Base-by-base conservation (phyloP, 2,113 vertebrate species). In the Ammodytes dubius region DNA sequence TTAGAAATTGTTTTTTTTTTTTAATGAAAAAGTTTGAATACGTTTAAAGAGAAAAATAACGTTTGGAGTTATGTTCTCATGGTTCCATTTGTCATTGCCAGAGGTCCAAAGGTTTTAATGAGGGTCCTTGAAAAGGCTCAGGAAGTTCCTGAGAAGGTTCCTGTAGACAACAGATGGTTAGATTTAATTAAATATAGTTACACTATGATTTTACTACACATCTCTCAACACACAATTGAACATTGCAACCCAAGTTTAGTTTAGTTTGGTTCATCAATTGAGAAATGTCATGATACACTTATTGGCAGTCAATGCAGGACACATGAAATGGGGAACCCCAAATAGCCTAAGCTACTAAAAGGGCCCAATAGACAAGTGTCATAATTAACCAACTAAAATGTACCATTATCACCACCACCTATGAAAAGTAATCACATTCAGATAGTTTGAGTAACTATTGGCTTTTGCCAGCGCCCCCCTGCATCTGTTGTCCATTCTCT, bases 401-500 rank as follows among this genome's bases (percentile, higher is more conserved):
- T 49, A 37, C 4, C 3, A 17, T 11, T 27, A 46, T 27, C 4
- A 17, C 4, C 64, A 53, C 56, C 12, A 42, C 43, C 43, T 39
- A 7, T 61, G 17, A 61, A 5, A 61, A 53, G 1, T 27, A 37
- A 59, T 47, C 40, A 60, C 68, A 54, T 40, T 74, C 37, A 15
- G 42, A 75, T 45, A 63, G 57, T 82, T 27, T 17, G 15, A 57
- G 79, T 59, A 70, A 19, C 27, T 46, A 4, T 39, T 64, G 40
- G 3, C 50, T 64, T 54, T 54, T 42, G 4, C 27, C 6, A 0
- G 7, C 8, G 9, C 46, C 14, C 46, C 46, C 47, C 12, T 50
- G 45, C 73, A 81, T 82, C 79, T 82, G 82, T 71, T 82, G 58
- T 57, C 53, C 35, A 5, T 56, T 27, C 47, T 37, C 63, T 50